Percentiles rank a stretch among this genome's conserved stretches.
Evolutionary conservation across 2,888 invertebrate species (phyloP).

Genomic region (Tetanocera ferruginea): DNA sequence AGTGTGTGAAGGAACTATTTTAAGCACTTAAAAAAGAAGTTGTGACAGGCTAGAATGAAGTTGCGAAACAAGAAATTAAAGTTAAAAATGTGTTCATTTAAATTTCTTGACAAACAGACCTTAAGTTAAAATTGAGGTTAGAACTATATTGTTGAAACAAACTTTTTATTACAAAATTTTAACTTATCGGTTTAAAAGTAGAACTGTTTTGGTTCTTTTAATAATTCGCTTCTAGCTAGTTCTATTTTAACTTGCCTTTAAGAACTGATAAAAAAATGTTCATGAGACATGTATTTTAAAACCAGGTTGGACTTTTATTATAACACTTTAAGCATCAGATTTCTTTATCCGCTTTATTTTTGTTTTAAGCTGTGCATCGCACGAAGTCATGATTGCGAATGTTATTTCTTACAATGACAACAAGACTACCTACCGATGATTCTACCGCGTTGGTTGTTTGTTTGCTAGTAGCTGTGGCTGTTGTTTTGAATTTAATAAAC

Average conservation of each 20-base stretch:
- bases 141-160: no score
- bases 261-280: neutral
- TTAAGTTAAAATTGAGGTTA: no score
- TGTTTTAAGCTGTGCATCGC: slow-evolving; percentile 33
- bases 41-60: no score
- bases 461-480: slow-evolving; percentile 8
- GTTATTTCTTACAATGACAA: slow-evolving; percentile 31
- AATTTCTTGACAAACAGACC: no score
- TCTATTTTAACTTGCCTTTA: neutral
- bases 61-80: no score
- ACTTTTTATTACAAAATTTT: no score
- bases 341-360: neutral
- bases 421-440: slow-evolving; percentile 12
- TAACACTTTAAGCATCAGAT: neutral
- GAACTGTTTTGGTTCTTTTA: neutral
- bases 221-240: neutral
- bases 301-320: no score
- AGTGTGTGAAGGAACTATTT: no score
- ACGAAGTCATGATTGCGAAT: slow-evolving; percentile 46
- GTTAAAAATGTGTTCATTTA: no score
- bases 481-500: slow-evolving; percentile 5
- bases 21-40: no score
- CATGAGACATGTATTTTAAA: neutral
- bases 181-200: no score
- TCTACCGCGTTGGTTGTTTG: slow-evolving; percentile 28